Percentiles rank a stretch among this genome's conserved stretches.
These are phyloP conservation scores for Oophaga pumilio DNA, from an alignment of 2,113 vertebrate species.

Conservation along the genomic window DNA sequence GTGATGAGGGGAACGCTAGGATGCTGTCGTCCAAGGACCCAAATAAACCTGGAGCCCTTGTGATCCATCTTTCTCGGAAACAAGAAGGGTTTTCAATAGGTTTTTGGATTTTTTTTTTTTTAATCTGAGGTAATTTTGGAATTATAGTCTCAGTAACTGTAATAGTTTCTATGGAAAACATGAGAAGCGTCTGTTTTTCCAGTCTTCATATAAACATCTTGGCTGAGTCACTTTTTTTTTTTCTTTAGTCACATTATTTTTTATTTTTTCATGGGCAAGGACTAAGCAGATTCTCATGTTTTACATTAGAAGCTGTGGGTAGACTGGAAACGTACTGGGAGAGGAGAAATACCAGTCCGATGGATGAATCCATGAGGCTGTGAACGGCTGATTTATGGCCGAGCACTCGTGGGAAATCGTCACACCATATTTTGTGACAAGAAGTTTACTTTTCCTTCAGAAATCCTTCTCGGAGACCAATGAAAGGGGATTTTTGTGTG, in stretches of 20 bases:
- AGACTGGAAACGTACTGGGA: not conserved
- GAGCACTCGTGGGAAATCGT: not conserved
- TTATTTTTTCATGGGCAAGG: not conserved
- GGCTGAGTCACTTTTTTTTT: not conserved
- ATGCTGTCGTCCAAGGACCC: too few relatives aligned
- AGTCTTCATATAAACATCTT: not conserved
- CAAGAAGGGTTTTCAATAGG: too few relatives aligned
- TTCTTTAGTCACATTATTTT: not conserved
- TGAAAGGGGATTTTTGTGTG: not conserved
- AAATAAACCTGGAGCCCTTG: too few relatives aligned
- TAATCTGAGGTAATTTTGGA: too few relatives aligned
- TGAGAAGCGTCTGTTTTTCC: slow-evolving; percentile 18
- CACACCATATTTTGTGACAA: not conserved
- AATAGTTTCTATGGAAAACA: not conserved
- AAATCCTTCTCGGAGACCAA: not conserved
- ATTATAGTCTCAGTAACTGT: not conserved
- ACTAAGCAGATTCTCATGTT: not conserved
- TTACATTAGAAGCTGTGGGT: slow-evolving; percentile 8
- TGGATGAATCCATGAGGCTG: slow-evolving; percentile 1
- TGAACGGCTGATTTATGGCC: not conserved
- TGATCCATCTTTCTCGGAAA: too few relatives aligned
- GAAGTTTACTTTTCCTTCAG: not conserved
- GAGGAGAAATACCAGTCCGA: not conserved
- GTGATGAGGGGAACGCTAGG: too few relatives aligned
- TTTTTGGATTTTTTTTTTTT: too few relatives aligned